Conservation (phyloP, 2,888 invertebrate species). For the Mimachlamys varia region DNA sequence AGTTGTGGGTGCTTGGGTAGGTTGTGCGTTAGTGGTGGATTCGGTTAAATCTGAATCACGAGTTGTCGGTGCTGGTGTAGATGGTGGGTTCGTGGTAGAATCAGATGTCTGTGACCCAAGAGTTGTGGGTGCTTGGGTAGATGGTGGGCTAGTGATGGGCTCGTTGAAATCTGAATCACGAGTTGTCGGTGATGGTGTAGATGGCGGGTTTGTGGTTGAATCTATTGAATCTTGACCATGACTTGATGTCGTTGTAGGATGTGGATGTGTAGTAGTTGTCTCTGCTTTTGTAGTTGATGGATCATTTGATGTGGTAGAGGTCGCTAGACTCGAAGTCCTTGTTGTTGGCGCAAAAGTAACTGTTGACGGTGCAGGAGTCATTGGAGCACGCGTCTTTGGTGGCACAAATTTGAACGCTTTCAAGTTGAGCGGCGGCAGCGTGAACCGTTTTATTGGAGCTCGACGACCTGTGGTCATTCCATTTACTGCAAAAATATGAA, state of each 20-base stretch:
- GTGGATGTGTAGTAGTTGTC: background rate
- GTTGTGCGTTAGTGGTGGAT: background rate
- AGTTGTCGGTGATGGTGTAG: too few species aligned
- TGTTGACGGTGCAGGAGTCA: background rate
- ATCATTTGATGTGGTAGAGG: too few species aligned
- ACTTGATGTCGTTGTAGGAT: background rate
- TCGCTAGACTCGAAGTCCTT: too few species aligned
- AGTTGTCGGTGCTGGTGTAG: slow-evolving; percentile 6
- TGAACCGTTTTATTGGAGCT: background rate
- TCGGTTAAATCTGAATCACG: background rate
- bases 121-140: background rate
- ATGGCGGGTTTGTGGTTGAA: too few species aligned
- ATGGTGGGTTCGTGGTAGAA: background rate
- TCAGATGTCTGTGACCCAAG: background rate
- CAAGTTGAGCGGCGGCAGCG: background rate
- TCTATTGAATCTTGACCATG: too few species aligned
- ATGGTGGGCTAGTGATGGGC: too few species aligned
- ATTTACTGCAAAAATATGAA: background rate
- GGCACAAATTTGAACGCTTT: background rate
- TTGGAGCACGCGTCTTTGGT: background rate
- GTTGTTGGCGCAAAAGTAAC: too few species aligned
- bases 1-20: background rate
- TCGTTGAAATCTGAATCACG: too few species aligned
- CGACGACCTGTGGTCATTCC: background rate
- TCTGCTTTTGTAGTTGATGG: too few species aligned